These are phyloP conservation scores for Ornithorhynchus anatinus DNA, from an alignment of 2,113 vertebrate species.

Conservation along the genomic window DNA sequence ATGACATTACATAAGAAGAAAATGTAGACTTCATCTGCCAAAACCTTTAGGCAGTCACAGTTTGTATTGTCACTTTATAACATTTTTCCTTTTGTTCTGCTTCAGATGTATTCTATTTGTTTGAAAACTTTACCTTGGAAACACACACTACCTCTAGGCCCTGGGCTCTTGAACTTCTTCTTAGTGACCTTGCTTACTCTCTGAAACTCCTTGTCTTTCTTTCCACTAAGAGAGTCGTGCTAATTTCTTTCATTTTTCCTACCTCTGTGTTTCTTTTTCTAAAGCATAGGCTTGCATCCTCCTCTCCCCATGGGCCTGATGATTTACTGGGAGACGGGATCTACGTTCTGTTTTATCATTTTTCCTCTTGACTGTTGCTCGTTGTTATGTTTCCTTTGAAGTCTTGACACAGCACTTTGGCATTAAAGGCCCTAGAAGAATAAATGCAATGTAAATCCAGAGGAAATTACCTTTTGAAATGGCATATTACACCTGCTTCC, in stretches of 20 bases:
- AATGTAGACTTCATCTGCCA: too few species aligned
- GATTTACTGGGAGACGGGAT: not conserved
- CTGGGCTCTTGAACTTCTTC: too few species aligned
- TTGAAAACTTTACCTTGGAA: too few species aligned
- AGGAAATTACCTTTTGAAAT: slow-evolving; percentile 17
- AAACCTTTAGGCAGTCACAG: too few species aligned
- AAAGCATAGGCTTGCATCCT: not conserved
- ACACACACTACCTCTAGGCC: too few species aligned
- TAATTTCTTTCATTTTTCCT: not conserved
- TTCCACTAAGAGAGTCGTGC: not conserved
- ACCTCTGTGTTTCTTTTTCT: not conserved
- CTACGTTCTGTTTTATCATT: not conserved
- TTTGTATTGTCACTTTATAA: too few species aligned
- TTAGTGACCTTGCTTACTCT: too few species aligned
- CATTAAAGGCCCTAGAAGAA: not conserved
- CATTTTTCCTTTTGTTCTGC: too few species aligned
- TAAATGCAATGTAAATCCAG: slow-evolving; percentile 34
- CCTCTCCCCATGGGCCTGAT: not conserved
- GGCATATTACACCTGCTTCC: not conserved
- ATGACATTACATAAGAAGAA: too few species aligned
- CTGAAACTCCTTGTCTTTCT: too few species aligned
- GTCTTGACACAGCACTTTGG: slow-evolving; percentile 4
- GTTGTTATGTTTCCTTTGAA: not conserved
- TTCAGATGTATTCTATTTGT: too few species aligned
- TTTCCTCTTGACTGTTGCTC: not conserved